A percentile compares a stretch with the other conserved stretches of the same genome.
Conservation (phyloP, 2,888 invertebrate species). For the Cerceris ruficornis region DNA sequence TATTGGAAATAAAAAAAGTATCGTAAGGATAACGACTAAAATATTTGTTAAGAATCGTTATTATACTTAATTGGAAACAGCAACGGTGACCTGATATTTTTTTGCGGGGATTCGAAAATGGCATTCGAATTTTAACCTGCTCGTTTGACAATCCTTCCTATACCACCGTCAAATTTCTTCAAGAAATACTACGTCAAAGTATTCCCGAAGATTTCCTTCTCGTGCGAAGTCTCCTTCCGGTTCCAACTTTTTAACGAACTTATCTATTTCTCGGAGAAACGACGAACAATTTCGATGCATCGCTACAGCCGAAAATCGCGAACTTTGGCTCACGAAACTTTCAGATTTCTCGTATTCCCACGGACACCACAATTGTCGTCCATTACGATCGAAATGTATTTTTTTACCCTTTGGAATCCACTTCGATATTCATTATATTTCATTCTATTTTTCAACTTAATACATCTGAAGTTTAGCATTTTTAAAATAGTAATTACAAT, state of each 20-base stretch:
- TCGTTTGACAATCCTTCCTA: slow-evolving; percentile 18
- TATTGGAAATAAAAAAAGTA: no score
- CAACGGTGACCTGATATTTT: no score
- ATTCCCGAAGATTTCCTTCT: slow-evolving; percentile 22
- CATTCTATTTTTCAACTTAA: no score
- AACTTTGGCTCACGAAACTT: slow-evolving; percentile 29
- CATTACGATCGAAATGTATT: not conserved
- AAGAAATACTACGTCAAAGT: slow-evolving; percentile 9
- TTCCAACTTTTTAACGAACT: slow-evolving; percentile 57
- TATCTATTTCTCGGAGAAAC: slow-evolving; percentile 28
- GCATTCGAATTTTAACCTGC: slow-evolving; percentile 11
- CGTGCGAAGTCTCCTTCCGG: slow-evolving; percentile 2
- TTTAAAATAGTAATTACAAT: no score
- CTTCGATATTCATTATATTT: no score
- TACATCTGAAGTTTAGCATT: no score
- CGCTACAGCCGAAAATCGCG: slow-evolving; percentile 38
- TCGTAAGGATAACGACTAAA: no score
- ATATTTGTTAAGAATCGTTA: no score
- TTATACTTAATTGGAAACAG: no score
- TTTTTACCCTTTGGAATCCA: no score
- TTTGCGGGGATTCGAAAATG: not conserved
- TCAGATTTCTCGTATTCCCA: slow-evolving; percentile 20
- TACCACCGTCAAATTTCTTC: slow-evolving; percentile 30
- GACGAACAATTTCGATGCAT: slow-evolving; percentile 17
- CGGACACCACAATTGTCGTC: no score